Base-by-base conservation (phyloP, 2,797 vertebrate genomes). In the Otolemur crassicaudatus region DNA sequence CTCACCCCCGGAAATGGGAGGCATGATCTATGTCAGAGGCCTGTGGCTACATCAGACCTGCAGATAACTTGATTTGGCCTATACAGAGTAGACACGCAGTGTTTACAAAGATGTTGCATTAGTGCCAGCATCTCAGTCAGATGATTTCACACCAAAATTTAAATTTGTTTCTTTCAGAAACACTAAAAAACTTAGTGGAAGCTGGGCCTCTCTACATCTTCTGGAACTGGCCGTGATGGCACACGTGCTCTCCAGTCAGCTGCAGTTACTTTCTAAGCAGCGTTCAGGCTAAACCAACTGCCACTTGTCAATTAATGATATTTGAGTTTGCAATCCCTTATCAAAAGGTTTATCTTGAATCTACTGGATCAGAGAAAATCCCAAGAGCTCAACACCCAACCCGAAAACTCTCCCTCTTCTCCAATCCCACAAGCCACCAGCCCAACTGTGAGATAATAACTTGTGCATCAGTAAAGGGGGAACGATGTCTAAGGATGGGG, bases 101-200 rank as follows among this genome's bases (percentile, higher is more conserved):
- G 76, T 77, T 31, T 43, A 49, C 70, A 90, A 75, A 87, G 27
- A 37, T 69, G 90, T 85, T 83, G 69, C 25, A 6, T 80, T 67
- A 73, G 70, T 46, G 75, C n/a, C 56, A 63, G 53, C 31, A 58
- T 80, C 70, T 77, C 65, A 22, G 72, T 82, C 58, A 81, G 73
- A 65, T 29, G 79, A 25, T 40, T 91, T 60, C 70, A 73, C 23
- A 84, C 0, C 84, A 75, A 76, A 65, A 61, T 37, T 20, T 17
- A 34, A 43, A 69, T 23, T 10, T 70, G 16, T 40, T 89, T 80
- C 75, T 76, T 82, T 92, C 49, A 61, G 72, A 56, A 58, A 94
- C 63, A 61, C 9, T 14, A 19, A 22, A 70, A 34, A 8, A 8
- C 80, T 1, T 4, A 29, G 67, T 53, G 40, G 49, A 86, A 20